Evolutionary conservation across 2,113 vertebrate species (phyloP), one percentile per base, ranked within the genome.

Genomic region (Lota lota): DNA sequence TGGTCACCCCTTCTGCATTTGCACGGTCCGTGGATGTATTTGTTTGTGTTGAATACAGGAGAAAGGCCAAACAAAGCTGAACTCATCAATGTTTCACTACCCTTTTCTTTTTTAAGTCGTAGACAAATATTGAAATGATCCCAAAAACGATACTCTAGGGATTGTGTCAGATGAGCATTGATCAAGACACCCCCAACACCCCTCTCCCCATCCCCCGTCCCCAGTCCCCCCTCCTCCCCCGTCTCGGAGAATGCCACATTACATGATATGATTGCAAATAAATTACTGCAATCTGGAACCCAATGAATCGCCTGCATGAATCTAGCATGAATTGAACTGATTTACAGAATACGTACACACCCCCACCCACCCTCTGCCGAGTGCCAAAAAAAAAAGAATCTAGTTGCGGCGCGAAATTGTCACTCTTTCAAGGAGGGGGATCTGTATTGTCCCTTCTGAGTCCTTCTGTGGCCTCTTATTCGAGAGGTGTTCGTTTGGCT

Each of bases 301-400:
- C 50, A 60, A 60, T 69, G 76, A 58, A 65, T 75, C 61, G 28
- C 57, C 47, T 63, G 56, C 66, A 0, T 60, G 61, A 47, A 63
- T 40, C 22, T 65, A 61, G 70, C 72, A 70, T 73, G 12, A 53
- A 53, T 71, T 78, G 58, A 53, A 59, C 3, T 75, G 58, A 79
- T 84, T 72, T 66, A 77, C 47, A 60, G 66, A 61, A 62, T 73
- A 28, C 24, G 24, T 28, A 4, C 24, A 28, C 24, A 28, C 24
- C 3, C 3, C 24, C 24, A 28, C 28, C 28, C 28, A 33, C 36
- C 22, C 17, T 61, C 51, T 18, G 69, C 63, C 66, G 22, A 33
- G 66, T 60, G 68, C 77, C 74, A 75, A 74, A 79, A 81, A 70
- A 33, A 33, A 6, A 64, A 66, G 67, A 76, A 76, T 72, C 57